A percentile compares a stretch with the other conserved stretches of the same genome.
These are phyloP conservation scores for Andrena minutula DNA, from an alignment of 2,888 invertebrate species.

Conservation along the genomic window DNA sequence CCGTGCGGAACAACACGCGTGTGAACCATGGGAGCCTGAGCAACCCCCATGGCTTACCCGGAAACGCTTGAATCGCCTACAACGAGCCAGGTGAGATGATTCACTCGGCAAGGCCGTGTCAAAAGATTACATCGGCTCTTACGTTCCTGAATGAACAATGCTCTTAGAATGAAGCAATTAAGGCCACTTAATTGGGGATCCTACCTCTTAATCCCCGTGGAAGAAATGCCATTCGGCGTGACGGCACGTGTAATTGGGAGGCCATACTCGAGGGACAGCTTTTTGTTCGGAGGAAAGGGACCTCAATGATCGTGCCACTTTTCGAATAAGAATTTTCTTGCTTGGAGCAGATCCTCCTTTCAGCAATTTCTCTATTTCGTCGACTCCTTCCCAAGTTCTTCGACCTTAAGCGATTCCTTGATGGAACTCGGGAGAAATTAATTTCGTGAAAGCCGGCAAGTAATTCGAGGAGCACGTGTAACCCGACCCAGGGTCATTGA, in stretches of 20 bases:
- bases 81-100: constrained; percentile 39
- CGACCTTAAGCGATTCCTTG: constrained; percentile 26
- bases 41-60: constrained; percentile 39
- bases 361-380: not conserved
- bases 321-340: not conserved
- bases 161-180: constrained; percentile 4
- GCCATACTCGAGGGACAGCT: not conserved
- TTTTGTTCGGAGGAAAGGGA: too few species aligned
- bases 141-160: constrained; percentile 10
- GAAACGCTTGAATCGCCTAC: constrained; percentile 46
- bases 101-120: constrained; percentile 15
- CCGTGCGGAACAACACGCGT: constrained; percentile 48
- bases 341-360: not conserved
- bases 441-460: constrained; percentile 67
- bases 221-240: not conserved
- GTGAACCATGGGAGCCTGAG: constrained; percentile 23
- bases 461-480: constrained; percentile 63
- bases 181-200: not conserved
- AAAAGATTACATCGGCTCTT: constrained; percentile 1
- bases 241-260: constrained; percentile 3
- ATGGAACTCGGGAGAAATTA: constrained; percentile 61
- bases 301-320: too few species aligned
- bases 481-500: constrained; percentile 57
- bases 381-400: not conserved
- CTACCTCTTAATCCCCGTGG: too few species aligned